Base-by-base conservation (phyloP, 1,140 invertebrate species). In the Adoxophyes honmai region DNA sequence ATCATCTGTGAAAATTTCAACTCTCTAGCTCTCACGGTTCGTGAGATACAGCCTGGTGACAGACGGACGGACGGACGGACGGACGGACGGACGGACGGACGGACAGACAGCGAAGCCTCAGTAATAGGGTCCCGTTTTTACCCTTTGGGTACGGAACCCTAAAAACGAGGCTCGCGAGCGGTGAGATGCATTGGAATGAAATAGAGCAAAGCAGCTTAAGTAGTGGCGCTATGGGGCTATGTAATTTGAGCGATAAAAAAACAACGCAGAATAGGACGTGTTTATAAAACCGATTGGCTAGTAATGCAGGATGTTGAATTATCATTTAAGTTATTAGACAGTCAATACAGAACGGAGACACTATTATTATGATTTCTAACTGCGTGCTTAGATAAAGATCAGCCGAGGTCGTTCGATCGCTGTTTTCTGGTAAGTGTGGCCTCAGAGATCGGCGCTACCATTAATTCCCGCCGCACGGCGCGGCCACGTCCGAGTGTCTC, bases 351-450 rank as follows among this genome's bases (percentile, higher is more conserved):
- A 48, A 48, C 28, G 42, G 42, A 48, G 42, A 48, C 42, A 48
- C 11, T 48, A 28, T 48, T 18, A 13, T 48, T 48, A 10, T 13
- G 21, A 18, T 33, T 48, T 48, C 9, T 48, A 48, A 18, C 16
- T 6, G 21, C 42, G 54, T 39, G 44, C 63, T 59, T 56, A 52
- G 68, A 67, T 70, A 70, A 63, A 52, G 57, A 64, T 66, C 59
- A 11, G 54, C 42, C 63, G 66, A 75, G 75, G 75, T 62, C 70
- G 51, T 18, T 35, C 53, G 59, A 66, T 64, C 60, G 59, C 61
- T 56, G 58, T 70, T 70, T 70, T 72, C 68, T 69, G 69, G 65
- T 65, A 70, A 68, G 60, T 73, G 62, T 52, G 68, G 68, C 68
- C 64, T 76, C 70, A 66, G 62, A 57, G 60, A 61, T 70, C 60